Percentiles rank a stretch among this genome's conserved stretches.
Conservation (phyloP, 2,113 vertebrate species). For the Platichthys stellatus region DNA sequence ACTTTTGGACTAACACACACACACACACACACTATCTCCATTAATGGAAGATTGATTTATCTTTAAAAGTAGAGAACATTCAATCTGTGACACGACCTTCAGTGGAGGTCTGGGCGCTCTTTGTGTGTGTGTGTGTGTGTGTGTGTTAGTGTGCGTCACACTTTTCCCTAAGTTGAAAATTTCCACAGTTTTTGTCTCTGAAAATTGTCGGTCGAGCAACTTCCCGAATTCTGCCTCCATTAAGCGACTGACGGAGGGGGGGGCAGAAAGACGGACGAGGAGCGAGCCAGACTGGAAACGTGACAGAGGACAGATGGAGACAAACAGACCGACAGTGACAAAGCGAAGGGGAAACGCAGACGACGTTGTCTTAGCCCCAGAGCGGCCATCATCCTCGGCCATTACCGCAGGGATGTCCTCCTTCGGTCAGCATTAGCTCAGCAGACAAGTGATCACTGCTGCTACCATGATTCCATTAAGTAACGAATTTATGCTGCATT, state of each 20-base stretch:
- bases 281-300: constrained; percentile 30
- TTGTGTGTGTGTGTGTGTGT: constrained; percentile 9
- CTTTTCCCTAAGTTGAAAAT: constrained; percentile 29
- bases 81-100: constrained; percentile 69
- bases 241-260: not conserved
- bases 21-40: constrained; percentile 23
- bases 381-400: constrained; percentile 7
- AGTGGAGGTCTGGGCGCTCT: constrained; percentile 14
- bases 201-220: constrained; percentile 18
- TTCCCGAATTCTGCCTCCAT: constrained; percentile 6
- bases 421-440: constrained; percentile 62
- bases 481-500: constrained; percentile 71
- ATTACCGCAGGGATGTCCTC: constrained; percentile 56
- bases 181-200: constrained; percentile 23
- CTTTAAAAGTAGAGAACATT: constrained; percentile 69
- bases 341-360: constrained; percentile 40
- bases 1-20: constrained; percentile 31
- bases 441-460: constrained; percentile 68
- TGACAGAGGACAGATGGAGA: constrained; percentile 41
- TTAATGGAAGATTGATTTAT: constrained; percentile 74
- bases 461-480: constrained; percentile 69
- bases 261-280: not conserved
- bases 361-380: constrained; percentile 35
- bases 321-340: constrained; percentile 40
- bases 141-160: constrained; percentile 8